Percentiles rank a stretch among this genome's conserved stretches.
phyloP scores from a whole-genome alignment of 2,113 vertebrate genomes.

The Crotalus tigris region DNA sequence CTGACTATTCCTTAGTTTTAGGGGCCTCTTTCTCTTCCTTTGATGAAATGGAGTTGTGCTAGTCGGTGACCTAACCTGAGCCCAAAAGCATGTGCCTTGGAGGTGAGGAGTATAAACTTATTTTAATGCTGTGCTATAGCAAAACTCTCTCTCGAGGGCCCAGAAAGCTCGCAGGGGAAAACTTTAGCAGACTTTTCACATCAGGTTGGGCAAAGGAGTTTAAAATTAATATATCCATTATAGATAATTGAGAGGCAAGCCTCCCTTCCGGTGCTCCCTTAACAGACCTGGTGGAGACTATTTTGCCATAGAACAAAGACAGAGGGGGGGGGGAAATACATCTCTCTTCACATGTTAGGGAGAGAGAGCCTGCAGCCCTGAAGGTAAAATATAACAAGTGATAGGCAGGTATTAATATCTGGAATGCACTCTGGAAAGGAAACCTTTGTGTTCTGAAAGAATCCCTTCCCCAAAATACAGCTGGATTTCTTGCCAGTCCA shows the following conservation, averaged over 20 bases:
- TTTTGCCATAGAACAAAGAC: not conserved
- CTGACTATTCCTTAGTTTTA: not conserved
- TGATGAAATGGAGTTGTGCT: not conserved
- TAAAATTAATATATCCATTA: not conserved
- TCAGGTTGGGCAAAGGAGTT: not conserved
- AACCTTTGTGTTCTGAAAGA: not conserved
- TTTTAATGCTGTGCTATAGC: not conserved
- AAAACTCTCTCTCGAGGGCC: not conserved
- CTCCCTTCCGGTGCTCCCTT: not conserved
- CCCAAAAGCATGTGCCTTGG: not conserved
- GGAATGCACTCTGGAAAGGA: too few species aligned
- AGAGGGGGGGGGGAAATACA: not conserved
- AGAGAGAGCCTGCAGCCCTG: not conserved
- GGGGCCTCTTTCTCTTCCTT: not conserved
- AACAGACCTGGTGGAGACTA: not conserved
- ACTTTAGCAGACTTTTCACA: not conserved
- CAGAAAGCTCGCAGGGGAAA: not conserved
- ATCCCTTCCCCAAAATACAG: not conserved
- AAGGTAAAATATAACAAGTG: not conserved
- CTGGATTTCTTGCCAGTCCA: not conserved
- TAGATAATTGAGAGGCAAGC: not conserved
- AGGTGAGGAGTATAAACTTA: not conserved
- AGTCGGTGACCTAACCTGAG: not conserved
- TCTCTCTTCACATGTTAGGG: not conserved
- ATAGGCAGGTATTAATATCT: not conserved